Conservation (phyloP, 2,113 vertebrate genomes). For the Psilopogon haemacephalus region DNA sequence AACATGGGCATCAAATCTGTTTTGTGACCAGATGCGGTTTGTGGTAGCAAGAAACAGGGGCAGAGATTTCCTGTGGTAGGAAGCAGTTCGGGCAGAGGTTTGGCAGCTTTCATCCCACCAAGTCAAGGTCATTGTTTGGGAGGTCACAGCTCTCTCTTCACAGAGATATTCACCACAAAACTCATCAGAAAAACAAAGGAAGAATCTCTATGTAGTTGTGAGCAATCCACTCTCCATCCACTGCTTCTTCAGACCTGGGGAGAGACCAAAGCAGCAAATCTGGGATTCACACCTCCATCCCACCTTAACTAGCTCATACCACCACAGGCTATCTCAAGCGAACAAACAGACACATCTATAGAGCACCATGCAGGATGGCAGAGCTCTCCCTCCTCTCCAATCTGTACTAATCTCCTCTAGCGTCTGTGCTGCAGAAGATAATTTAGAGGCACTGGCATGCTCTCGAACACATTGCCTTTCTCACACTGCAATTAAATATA, state of each 20-base stretch:
- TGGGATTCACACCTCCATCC: background rate
- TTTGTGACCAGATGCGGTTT: background rate
- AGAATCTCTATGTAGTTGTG: background rate
- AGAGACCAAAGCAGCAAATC: background rate
- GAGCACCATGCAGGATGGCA: background rate
- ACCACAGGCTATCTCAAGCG: background rate
- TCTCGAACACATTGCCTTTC: background rate
- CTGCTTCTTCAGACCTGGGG: background rate
- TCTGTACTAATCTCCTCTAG: slow-evolving; percentile 24
- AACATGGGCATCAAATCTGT: background rate
- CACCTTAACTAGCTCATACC: background rate
- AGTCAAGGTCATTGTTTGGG: background rate
- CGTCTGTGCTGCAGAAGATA: background rate
- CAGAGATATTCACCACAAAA: background rate
- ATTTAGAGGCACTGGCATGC: slow-evolving; percentile 7
- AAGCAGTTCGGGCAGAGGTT: background rate
- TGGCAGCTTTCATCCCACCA: background rate
- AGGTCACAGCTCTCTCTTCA: background rate
- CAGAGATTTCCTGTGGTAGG: background rate
- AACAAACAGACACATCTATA: background rate
- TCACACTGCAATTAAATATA: slow-evolving; percentile 54
- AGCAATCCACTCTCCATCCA: background rate
- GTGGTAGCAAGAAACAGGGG: background rate
- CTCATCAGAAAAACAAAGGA: background rate
- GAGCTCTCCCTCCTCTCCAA: background rate